Base-by-base conservation (phyloP, 1,140 invertebrate genomes). In the Hydropsyche tenuis region DNA sequence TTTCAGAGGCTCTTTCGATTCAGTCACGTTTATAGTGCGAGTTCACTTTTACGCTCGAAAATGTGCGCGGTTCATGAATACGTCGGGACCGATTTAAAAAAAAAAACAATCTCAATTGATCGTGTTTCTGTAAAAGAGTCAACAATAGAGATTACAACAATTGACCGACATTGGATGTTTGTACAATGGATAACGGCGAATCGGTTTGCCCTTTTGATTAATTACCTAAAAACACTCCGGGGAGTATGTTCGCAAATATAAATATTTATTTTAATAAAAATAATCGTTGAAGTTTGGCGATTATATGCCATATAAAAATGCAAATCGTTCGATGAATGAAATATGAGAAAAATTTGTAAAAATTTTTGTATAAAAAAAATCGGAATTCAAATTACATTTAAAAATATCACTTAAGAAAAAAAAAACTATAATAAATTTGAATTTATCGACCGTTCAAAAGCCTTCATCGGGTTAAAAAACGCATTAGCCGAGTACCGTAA, bases 401-500 rank as follows among this genome's bases (percentile, higher is more conserved):
- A 37, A 37, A 37, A 4, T 37, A n/a, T n/a, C n/a, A n/a, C n/a
- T 48, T 48, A n/a, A 48, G 46, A 14, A n/a, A n/a, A n/a, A n/a
- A n/a, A n/a, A n/a, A n/a, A n/a, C n/a, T n/a, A n/a, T n/a, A n/a
- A n/a, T 53, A 18, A 16, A 18, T 53, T 7, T 1, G 48, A 53
- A 53, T 18, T 18, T 18, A 53, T 20, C 9, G 48, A 53, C 48
- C 48, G 48, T 53, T 53, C n/a, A 53, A 9, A 53, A 53, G 16
- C 48, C n/a, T 53, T 6, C 48, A 53, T 18, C 48, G 14, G 48
- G 48, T 53, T 53, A 53, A 53, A 53, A 20, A 53, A 53, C 48
- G 20, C 48, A 53, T 53, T 53, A 53, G 20, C 48, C 5, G 14
- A 6, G 20, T 53, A 53, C 48, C 9, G 48, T 53, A 53, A 53